Evolutionary conservation across 2,113 vertebrate genomes (phyloP).

Genomic region (Pteruthius melanotis): DNA sequence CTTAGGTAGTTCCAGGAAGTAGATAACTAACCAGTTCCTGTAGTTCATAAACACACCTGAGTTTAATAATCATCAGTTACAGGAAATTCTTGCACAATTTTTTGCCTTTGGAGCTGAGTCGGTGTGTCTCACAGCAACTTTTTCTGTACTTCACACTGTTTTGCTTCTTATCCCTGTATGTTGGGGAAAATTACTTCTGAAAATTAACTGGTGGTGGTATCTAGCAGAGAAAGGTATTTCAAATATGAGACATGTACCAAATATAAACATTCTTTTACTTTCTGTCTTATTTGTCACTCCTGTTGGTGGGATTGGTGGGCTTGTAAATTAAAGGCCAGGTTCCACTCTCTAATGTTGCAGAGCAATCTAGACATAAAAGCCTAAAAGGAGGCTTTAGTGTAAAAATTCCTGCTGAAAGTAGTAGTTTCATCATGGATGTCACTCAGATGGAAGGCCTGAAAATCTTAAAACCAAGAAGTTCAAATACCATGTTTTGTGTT

Average conservation of each 20-base stretch:
- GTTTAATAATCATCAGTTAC: conserved; percentile 14
- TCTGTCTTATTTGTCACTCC: neutral
- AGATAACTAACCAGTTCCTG: neutral
- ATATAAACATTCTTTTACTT: neutral
- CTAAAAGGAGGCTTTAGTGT: neutral
- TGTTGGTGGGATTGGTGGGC: neutral
- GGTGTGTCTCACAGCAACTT: neutral
- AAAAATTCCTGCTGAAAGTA: neutral
- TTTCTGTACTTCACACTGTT: neutral
- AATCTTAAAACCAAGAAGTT: neutral
- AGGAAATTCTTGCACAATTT: neutral
- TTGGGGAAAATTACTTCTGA: neutral
- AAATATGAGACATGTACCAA: neutral
- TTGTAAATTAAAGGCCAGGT: neutral
- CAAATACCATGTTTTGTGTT: neutral
- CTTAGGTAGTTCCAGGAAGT: neutral
- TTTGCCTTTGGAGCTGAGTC: neutral
- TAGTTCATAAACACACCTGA: neutral
- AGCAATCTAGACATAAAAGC: neutral
- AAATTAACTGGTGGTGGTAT: neutral
- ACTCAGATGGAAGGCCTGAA: neutral
- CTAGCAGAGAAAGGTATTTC: neutral
- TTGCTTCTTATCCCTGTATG: neutral
- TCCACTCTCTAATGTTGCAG: neutral
- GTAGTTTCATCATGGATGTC: neutral